Evolutionary conservation across 2,888 invertebrate genomes (phyloP), one percentile per base, ranked within the genome.

Genomic region (Habrosyne pyritoides): DNA sequence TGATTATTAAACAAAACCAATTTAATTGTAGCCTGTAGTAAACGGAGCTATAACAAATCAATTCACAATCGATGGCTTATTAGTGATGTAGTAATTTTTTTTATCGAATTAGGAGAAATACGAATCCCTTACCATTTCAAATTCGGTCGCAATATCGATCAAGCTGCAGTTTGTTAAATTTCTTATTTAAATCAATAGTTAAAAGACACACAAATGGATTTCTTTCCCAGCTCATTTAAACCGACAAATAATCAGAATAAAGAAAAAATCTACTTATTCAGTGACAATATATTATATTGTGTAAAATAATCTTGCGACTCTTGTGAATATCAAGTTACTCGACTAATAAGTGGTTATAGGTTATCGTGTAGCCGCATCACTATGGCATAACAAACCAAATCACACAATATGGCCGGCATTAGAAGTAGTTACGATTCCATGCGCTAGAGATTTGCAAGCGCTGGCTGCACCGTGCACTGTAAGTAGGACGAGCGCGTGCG

Each of bases 401-500:
- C 63, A 66, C 64, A 71, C 66, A 77, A 75, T 73, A 69, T 70
- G 71, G 70, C 63, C 33, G 67, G 63, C 67, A 59, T 71, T 73
- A 71, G 65, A 42, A 42, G 18, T 63, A 56, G 68, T 55, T 66
- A 66, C 60, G 54, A 70, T 69, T 74, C 67, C 69, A 70, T 74
- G 69, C 66, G 73, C 62, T 60, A 71, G 81, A 87, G 87, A 90
- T 89, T 89, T 88, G 89, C 89, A 87, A 87, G 79, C 81, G 75
- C 71, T 80, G 80, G 77, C 79, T 73, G 77, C 84, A 80, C 77
- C 80, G 82, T 79, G 84, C 81, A 73, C 77, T 79, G 84, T 84
- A 91, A 87, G 88, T 92, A 73, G 92, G 91, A 80, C 87, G 86
- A 69, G 80, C 73, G 86, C 85, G 92, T 77, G 77, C 91, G 78